Evolutionary conservation across 37 sponge, comb jelly and placozoan species (phyloP), one percentile per base, ranked within the genome.

Genomic region (Haliclona indistincta): DNA sequence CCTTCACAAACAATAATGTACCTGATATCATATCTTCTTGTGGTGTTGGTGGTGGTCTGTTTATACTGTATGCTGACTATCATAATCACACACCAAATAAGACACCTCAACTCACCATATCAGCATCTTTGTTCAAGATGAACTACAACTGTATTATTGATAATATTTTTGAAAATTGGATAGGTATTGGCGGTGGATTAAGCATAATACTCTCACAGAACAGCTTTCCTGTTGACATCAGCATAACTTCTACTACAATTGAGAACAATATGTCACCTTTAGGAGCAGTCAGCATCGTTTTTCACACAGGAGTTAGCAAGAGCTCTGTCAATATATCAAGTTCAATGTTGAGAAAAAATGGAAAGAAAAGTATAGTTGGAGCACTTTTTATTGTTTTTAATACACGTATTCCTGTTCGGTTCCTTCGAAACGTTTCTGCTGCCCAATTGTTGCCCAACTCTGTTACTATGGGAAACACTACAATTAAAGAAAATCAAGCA

Each of bases 121-220:
- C 6, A 7, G 60, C 11, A 58, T 58, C 60, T 26, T 25, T n/a
- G 22, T 58, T 58, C 25, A 6, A 25, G 6, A 26, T 7, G 6
- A 58, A 58, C n/a, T 7, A n/a, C 6, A 7, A 58, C n/a, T 58
- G 60, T 26, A 58, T 20, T 58, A n/a, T n/a, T n/a, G n/a, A n/a
- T n/a, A 34, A 2, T 2, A 56, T 70, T 2, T 78, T 67, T 49
- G 34, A 37, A 0, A 26, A 73, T 32, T n/a, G n/a, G n/a, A n/a
- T n/a, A n/a, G 78, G 79, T 38, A 73, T 63, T 35, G 75, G 79
- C 22, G 86, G 80, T 15, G 86, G 86, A 3, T 43, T 86, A 4
- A 56, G 80, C 15, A 26, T 86, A 1, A 54, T 78, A 6, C 58
- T 86, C 20, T 44, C 74, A 32, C 80, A 86, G 26, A 25, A 2